Percentiles rank a stretch among this genome's conserved stretches.
Conservation (phyloP, 1,140 invertebrate genomes). For the Ruditapes philippinarum region DNA sequence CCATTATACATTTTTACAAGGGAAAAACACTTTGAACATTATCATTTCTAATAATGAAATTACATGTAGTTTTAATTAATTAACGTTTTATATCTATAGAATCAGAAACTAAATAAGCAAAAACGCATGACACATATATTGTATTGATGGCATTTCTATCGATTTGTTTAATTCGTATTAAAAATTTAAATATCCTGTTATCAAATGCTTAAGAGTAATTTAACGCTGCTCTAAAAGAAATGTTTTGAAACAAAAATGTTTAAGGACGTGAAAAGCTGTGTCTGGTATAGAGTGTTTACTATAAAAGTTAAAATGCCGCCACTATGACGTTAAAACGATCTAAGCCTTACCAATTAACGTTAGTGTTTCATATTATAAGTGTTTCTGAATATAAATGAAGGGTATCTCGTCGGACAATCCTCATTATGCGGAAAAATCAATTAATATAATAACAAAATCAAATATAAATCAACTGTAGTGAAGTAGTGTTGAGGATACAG, state of each 20-base stretch:
- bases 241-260: neutral
- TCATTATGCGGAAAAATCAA: conserved; percentile 36
- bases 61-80: too few relatives aligned
- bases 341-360: neutral
- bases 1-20: too few relatives aligned
- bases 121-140: too few relatives aligned
- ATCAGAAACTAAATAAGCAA: too few relatives aligned
- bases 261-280: neutral
- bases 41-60: too few relatives aligned
- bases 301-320: conserved; percentile 11
- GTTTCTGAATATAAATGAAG: conserved; percentile 23
- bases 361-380: conserved; percentile 24
- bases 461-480: conserved; percentile 5
- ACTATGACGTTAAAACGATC: neutral
- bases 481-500: conserved; percentile 26
- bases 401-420: neutral
- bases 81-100: too few relatives aligned
- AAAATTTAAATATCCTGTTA: too few relatives aligned
- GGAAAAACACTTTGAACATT: too few relatives aligned
- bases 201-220: too few relatives aligned
- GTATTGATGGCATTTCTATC: too few relatives aligned
- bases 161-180: too few relatives aligned
- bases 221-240: too few relatives aligned
- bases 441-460: conserved; percentile 34
- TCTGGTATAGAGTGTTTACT: neutral